Evolutionary conservation across 2,888 invertebrate genomes (phyloP).

Genomic region (Minunthozetes semirufus): DNA sequence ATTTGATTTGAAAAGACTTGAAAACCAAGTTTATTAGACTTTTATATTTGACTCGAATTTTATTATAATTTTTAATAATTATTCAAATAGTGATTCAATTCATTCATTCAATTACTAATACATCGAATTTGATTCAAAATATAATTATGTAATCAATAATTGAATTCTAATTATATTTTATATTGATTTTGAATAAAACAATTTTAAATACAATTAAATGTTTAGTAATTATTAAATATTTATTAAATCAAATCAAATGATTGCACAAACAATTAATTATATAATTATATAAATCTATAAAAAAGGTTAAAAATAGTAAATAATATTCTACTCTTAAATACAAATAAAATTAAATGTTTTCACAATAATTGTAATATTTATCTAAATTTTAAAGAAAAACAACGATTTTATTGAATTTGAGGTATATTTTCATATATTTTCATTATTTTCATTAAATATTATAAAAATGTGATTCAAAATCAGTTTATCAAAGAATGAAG

Average conservation of each 20-base stretch:
- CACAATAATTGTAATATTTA: neutral
- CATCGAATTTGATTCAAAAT: conserved; percentile 7
- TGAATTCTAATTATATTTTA: neutral
- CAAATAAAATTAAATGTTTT: neutral
- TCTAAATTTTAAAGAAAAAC: neutral
- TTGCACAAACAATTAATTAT: neutral
- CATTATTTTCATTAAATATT: neutral
- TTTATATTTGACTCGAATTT: too few relatives aligned
- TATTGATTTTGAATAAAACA: neutral
- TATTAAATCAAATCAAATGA: neutral
- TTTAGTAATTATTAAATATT: neutral
- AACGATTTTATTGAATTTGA: neutral
- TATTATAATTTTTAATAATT: too few relatives aligned
- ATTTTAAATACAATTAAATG: neutral
- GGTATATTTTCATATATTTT: conserved; percentile 10
- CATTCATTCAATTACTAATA: neutral
- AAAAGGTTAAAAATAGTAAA: neutral
- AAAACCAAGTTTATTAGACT: too few relatives aligned
- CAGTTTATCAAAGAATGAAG: neutral
- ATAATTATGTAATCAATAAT: conserved; percentile 5
- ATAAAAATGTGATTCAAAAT: neutral
- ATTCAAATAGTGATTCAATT: too few relatives aligned
- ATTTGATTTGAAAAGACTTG: too few relatives aligned
- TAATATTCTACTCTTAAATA: neutral
- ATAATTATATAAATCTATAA: neutral